Percentiles rank a stretch among this genome's conserved stretches.
Conservation (phyloP, 1,140 invertebrate species). For the Cheumatopsyche charites region DNA sequence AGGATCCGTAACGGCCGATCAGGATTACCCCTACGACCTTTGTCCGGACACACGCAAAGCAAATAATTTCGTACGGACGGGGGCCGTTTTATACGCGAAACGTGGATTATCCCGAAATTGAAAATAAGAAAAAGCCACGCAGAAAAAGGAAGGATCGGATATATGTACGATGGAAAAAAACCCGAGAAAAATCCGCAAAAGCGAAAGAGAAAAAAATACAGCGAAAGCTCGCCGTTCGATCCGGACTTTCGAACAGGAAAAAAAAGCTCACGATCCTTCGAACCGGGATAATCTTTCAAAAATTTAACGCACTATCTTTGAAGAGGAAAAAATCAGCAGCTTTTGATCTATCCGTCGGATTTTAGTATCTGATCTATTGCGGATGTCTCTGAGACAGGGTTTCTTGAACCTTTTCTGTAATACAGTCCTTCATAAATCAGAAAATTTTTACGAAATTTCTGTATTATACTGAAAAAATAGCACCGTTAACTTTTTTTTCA, state of each 20-base stretch:
- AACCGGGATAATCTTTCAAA: slow-evolving; percentile 14
- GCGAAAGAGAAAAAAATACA: background rate
- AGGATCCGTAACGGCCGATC: background rate
- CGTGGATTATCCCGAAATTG: slow-evolving; percentile 38
- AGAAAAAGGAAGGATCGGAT: background rate
- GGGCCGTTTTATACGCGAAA: slow-evolving; percentile 33
- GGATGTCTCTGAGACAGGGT: too few relatives aligned
- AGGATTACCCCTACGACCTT: slow-evolving; percentile 27
- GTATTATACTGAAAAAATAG: too few relatives aligned
- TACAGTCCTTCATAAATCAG: too few relatives aligned
- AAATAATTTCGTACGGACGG: slow-evolving; percentile 32
- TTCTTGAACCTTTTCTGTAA: too few relatives aligned
- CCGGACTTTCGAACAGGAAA: background rate
- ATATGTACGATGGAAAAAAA: too few relatives aligned
- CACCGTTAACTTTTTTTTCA: too few relatives aligned
- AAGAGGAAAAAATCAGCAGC: background rate
- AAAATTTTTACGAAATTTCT: too few relatives aligned
- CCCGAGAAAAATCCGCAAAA: too few relatives aligned
- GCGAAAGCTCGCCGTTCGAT: background rate
- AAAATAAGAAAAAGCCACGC: slow-evolving; percentile 21
- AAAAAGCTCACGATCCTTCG: background rate
- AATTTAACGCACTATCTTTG: slow-evolving; percentile 1
- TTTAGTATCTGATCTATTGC: too few relatives aligned
- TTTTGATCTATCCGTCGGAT: too few relatives aligned
- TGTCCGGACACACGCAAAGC: slow-evolving; percentile 24